These are phyloP conservation scores for Globicephala melas DNA, from an alignment of 2,113 vertebrate genomes.

Conservation along the genomic window DNA sequence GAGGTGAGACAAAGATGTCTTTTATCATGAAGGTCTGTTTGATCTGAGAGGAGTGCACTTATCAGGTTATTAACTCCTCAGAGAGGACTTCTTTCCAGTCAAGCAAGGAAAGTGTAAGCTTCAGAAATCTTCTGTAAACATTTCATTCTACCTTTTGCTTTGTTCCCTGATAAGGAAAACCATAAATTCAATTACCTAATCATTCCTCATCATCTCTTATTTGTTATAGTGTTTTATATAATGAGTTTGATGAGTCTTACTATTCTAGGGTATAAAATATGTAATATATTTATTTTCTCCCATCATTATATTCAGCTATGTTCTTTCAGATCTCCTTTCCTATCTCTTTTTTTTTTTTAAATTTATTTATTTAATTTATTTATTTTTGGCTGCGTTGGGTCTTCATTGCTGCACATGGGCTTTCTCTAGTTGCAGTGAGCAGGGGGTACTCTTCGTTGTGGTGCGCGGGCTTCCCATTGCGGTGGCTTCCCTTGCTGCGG, in stretches of 20 bases:
- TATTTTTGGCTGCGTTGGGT: too few species aligned
- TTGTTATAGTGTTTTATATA: neutral
- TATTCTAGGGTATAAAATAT: neutral
- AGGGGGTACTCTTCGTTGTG: too few species aligned
- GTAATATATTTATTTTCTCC: neutral
- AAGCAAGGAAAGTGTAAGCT: neutral
- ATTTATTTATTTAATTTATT: too few species aligned
- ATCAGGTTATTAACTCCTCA: neutral
- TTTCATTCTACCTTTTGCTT: neutral
- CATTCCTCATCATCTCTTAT: neutral
- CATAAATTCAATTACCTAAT: neutral
- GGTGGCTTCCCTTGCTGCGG: too few species aligned
- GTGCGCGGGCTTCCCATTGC: too few species aligned
- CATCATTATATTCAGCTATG: neutral
- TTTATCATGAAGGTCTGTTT: slow-evolving; percentile 57
- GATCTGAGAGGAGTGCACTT: neutral
- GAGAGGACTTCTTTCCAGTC: neutral
- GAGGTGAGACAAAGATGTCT: neutral
- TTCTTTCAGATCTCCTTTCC: neutral
- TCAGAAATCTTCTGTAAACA: neutral
- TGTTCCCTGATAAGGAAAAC: neutral
- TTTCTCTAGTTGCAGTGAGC: too few species aligned
- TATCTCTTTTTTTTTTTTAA: neutral
- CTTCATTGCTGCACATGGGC: too few species aligned
- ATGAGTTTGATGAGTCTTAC: neutral